Base-by-base conservation (phyloP, 2,113 vertebrate species). In the Aviceda subcristata region DNA sequence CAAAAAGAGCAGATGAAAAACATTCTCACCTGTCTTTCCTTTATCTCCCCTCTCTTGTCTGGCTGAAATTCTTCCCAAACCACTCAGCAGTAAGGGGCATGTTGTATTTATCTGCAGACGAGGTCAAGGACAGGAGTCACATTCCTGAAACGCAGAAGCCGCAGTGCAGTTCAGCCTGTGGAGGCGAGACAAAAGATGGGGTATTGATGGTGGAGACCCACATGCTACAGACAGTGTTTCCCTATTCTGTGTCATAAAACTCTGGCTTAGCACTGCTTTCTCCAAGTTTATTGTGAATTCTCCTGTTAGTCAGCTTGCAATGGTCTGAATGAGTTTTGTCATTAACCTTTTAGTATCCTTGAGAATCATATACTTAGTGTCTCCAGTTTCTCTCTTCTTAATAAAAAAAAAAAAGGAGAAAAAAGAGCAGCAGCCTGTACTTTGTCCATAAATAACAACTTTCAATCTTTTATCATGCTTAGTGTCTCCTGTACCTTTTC, bases 381-480 rank as follows among this genome's bases (percentile, higher is more conserved):
- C 23, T 11, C 10, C 38, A 36, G n/a, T 38, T 57, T 64, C 51
- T 56, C 34, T 79, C 34, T 53, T 48, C 21, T 43, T 1, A 27
- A 41, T 63, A 39, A 86, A 64, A 53, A 53, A 30, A 17, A 8
- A 15, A 9, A 10, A 27, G 15, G 7, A 5, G 15, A 7, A 16
- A 30, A 63, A 50, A 46, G 57, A 39, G 10, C 1, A 67, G 7
- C 71, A 91, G 64, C 29, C 60, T 60, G 10, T 60, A 60, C 56
- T 89, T 77, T 64, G 11, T 86, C 72, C 62, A 69, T 82, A 95
- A 95, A 94, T 94, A 95, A 77, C 69, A 64, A 29, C 56, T 88
- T 95, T 71, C 12, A 3, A 81, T 89, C 90, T 66, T 68, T 62
- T 48, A 32, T 46, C 32, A 29, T 41, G 39, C 59, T 92, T 19